Evolutionary conservation across 2,797 vertebrate species (phyloP).

Genomic region (Florisuga fusca): DNA sequence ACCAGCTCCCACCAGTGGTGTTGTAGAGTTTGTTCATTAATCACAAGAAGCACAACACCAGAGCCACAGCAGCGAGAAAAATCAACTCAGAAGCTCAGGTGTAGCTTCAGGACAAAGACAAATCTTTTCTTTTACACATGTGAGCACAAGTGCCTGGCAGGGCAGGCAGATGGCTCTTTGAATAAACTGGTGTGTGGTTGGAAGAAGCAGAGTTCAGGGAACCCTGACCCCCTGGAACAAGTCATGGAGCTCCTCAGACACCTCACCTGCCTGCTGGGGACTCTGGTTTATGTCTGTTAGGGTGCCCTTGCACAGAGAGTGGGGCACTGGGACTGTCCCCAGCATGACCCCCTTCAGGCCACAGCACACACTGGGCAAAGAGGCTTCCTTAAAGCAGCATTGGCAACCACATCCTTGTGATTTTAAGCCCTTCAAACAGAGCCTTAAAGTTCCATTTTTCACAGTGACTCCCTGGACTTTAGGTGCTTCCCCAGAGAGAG

Average conservation of each 20-base stretch:
- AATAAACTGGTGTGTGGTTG: conserved; percentile 2
- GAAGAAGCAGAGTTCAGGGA: background rate
- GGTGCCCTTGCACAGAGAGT: background rate
- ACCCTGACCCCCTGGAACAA: background rate
- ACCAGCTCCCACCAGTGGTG: background rate
- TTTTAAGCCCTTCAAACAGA: background rate
- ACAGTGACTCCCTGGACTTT: background rate
- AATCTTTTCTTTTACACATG: background rate
- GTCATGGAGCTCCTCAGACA: background rate
- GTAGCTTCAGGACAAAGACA: background rate
- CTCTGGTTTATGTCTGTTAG: background rate
- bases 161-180: conserved; percentile 61
- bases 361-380: background rate
- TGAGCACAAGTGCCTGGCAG: conserved; percentile 35
- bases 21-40: background rate
- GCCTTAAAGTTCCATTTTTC: background rate
- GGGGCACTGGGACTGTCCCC: background rate
- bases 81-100: background rate
- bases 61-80: background rate
- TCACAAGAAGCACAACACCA: background rate
- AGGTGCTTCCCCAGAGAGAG: background rate
- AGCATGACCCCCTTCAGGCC: rapidly evolving
- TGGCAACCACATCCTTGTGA: rapidly evolving
- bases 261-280: background rate
- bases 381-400: background rate